Percentiles rank a stretch among this genome's conserved stretches.
Conservation (phyloP, 2,888 invertebrate species). For the Macrosiphum euphorbiae region DNA sequence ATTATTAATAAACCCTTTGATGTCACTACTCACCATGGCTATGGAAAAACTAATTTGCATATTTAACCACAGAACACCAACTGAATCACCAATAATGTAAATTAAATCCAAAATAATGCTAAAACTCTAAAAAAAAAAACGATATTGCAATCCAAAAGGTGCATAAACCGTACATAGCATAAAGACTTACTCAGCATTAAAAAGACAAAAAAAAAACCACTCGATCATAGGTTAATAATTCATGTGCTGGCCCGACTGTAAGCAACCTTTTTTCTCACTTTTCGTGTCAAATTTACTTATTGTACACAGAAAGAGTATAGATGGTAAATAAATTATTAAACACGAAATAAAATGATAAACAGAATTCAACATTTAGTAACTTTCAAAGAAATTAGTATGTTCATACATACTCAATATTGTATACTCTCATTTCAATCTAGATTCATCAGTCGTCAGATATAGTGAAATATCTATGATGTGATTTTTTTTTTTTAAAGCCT, state of each 20-base stretch:
- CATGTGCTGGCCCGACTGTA: background rate
- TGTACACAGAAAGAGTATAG: background rate
- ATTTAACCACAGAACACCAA: background rate
- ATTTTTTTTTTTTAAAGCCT: no score
- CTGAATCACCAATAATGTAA: background rate
- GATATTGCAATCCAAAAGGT: background rate
- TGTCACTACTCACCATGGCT: background rate
- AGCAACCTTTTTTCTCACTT: background rate
- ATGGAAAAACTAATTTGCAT: background rate
- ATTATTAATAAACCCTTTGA: background rate
- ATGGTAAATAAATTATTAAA: background rate
- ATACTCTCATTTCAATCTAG: background rate
- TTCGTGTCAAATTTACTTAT: background rate
- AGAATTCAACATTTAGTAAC: no score
- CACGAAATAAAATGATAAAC: background rate
- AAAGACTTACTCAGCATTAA: background rate
- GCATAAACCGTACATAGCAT: background rate
- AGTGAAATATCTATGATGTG: background rate
- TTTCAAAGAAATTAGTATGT: no score
- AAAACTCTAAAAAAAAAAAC: background rate
- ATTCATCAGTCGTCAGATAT: background rate
- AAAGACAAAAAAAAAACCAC: background rate
- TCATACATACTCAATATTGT: no score
- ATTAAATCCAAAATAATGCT: background rate
- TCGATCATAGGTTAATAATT: background rate